Percentiles rank a stretch among this genome's conserved stretches.
These are phyloP conservation scores for Drepanosiphum platanoidis DNA, from an alignment of 2,888 invertebrate species.

Conservation along the genomic window DNA sequence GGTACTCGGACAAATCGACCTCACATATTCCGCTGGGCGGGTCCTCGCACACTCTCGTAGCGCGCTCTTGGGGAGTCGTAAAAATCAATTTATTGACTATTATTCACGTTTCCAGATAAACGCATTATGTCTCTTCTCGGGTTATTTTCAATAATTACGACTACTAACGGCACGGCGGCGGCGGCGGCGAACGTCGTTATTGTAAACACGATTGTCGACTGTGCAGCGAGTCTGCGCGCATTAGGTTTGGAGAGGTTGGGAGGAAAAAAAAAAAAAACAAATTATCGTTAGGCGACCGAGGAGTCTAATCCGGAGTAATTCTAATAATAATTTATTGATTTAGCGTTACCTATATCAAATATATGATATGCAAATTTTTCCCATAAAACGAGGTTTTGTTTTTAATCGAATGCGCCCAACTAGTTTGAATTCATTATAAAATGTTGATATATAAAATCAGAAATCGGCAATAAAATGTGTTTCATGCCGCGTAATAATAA, in stretches of 20 bases:
- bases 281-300: neutral
- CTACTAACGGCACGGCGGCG: too few species aligned
- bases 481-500: neutral
- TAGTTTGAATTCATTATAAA: neutral
- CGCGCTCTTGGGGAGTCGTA: neutral
- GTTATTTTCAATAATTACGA: constrained; percentile 5
- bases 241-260: neutral
- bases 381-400: neutral
- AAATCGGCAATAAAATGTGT: neutral
- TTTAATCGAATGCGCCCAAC: constrained; percentile 13
- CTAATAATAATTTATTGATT: constrained; percentile 2
- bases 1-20: neutral
- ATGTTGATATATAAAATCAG: neutral
- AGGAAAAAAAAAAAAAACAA: constrained; percentile 27
- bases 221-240: neutral
- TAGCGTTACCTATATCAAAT: neutral
- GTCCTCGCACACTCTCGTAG: neutral
- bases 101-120: constrained; percentile 5
- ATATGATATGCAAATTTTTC: neutral
- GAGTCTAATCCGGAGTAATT: neutral
- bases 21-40: constrained; percentile 5
- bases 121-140: neutral
- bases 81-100: constrained; percentile 27
- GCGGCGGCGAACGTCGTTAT: neutral
- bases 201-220: neutral